Base-by-base conservation (phyloP, 2,797 vertebrate species). In the Brachyalestes nurse region DNA sequence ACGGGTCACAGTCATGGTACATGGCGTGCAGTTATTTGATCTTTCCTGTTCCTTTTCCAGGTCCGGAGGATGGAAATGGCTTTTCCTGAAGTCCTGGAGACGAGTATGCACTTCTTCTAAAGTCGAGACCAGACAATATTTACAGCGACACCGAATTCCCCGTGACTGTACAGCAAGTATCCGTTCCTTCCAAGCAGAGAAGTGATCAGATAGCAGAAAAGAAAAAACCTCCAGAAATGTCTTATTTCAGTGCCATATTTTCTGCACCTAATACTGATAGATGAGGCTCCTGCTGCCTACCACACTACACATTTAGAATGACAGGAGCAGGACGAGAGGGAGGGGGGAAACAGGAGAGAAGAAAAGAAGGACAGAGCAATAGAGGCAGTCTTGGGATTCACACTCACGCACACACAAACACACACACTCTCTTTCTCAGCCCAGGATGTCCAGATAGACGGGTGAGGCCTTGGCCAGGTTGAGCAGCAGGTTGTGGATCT, bases 381-480 rank as follows among this genome's bases (percentile, higher is more conserved):
- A 45, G 55, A 78, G 38, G 51, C 61, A 77, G 23, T 66, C 71
- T 42, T 40, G 66, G 73, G 49, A 81, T 70, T 79, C 72, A 82
- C 23, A 82, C 79, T 47, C 55, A 74, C 74, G 62, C 55, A 74
- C 74, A 71, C n/a, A 4, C 23, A 81, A 57, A 13, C 60, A 12
- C 53, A 0, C 81, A 12, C 72, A 93, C 21, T 0, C 25, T 94
- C 66, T 67, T 17, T 79, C 86, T 96, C 95, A 99, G 92, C 98
- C 97, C 87, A 99, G 95, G 93, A 99, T 97, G 92, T 99, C 98
- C 94, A 99, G 95, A 92, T 99, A 99, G 70, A 99, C 97, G 0
- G 98, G 98, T 62, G 98, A 99, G 75, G 97, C 97, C 94, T 99
- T 99, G 90, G 97, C 96, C 93, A 99, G 95, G 89, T 96, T 98